These are phyloP conservation scores for Paramormyrops hopkinsi DNA, from an alignment of 2,797 vertebrate genomes.

Conservation along the genomic window DNA sequence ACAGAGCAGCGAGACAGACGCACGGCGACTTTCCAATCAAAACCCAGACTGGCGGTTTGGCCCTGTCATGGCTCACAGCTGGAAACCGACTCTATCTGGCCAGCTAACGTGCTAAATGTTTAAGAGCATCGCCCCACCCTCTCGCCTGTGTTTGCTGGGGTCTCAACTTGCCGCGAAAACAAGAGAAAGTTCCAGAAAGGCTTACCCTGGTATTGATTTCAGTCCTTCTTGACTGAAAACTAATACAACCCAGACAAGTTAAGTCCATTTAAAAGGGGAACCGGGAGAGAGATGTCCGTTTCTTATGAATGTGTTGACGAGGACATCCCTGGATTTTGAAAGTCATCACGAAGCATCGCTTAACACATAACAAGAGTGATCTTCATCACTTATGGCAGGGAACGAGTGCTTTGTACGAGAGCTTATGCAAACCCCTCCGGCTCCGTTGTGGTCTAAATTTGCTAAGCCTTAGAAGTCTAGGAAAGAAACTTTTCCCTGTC, in stretches of 20 bases:
- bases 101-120: not conserved
- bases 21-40: not conserved
- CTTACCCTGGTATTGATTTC: not conserved
- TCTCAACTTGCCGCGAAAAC: not conserved
- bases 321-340: not conserved
- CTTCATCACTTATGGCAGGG: not conserved
- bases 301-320: not conserved
- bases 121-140: not conserved
- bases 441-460: constrained; percentile 10
- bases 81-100: not conserved
- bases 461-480: not conserved
- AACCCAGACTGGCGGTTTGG: not conserved
- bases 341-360: constrained; percentile 1
- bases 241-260: not conserved
- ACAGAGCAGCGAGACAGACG: not conserved
- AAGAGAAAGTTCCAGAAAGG: not conserved
- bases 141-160: not conserved
- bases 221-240: not conserved
- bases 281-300: not conserved
- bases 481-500: not conserved
- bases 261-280: not conserved
- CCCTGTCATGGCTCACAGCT: not conserved
- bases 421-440: constrained; percentile 39
- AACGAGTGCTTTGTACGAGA: constrained; percentile 19
- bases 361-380: not conserved